phyloP scores from a whole-genome alignment of 2,888 invertebrate species.

The Hydrotaea diabolus region DNA sequence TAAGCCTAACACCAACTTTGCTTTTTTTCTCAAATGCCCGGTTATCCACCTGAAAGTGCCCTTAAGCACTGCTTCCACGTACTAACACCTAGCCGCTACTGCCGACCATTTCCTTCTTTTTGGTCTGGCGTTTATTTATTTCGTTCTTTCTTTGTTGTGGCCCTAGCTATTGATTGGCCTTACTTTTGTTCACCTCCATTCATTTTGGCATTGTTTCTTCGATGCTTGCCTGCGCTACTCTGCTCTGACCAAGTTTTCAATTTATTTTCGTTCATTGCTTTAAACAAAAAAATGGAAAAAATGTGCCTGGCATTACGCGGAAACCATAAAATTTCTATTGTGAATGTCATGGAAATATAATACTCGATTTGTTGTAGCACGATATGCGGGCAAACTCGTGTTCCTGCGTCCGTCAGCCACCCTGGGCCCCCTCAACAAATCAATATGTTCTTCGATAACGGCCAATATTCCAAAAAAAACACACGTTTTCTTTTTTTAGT shows the following conservation, averaged over 20 bases:
- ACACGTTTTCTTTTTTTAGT: too few relatives aligned
- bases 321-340: conserved; percentile 61
- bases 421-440: not conserved
- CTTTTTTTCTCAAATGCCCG: too few relatives aligned
- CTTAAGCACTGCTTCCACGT: not conserved
- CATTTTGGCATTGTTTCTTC: conserved; percentile 2
- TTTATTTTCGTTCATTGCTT: not conserved
- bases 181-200: not conserved
- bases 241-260: not conserved
- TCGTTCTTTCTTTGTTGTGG: not conserved
- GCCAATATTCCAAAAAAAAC: not conserved
- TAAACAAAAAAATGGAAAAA: too few relatives aligned
- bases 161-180: not conserved
- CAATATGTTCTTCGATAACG: conserved; percentile 2
- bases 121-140: not conserved
- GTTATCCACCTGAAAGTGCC: not conserved
- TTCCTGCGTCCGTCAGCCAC: not conserved
- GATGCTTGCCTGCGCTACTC: not conserved
- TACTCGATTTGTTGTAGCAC: conserved; percentile 11
- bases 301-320: conserved; percentile 32
- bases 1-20: too few relatives aligned
- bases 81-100: not conserved
- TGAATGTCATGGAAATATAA: conserved; percentile 55
- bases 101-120: not conserved
- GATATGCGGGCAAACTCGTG: not conserved